phyloP scores from a whole-genome alignment of 2,113 vertebrate genomes.

The Tiliqua scincoides region DNA sequence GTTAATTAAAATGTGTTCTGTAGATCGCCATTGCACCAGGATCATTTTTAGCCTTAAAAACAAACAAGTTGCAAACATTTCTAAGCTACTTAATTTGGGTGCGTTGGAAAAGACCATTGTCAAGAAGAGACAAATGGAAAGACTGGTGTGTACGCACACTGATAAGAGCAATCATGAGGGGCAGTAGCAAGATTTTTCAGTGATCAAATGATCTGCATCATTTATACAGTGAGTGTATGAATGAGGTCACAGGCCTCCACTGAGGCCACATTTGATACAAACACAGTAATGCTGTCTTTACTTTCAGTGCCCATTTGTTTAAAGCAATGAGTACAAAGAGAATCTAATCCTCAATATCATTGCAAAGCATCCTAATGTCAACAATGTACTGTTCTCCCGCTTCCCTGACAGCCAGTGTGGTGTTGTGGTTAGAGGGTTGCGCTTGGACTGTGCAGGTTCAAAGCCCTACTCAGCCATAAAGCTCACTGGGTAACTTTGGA shows the following conservation, averaged over 20 bases:
- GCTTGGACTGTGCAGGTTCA: too few species aligned
- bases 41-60: constrained; percentile 26
- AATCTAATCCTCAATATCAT: not conserved
- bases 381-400: not conserved
- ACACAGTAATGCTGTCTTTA: not conserved
- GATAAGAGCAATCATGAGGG: not conserved
- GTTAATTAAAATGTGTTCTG: constrained; percentile 64
- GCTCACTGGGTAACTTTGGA: too few species aligned
- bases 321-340: not conserved
- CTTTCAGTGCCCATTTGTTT: not conserved
- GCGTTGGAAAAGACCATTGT: not conserved
- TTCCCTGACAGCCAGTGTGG: not conserved
- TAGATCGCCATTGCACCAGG: constrained; percentile 61
- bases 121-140: not conserved
- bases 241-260: too few species aligned
- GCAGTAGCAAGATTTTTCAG: not conserved
- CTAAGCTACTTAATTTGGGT: not conserved
- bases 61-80: not conserved
- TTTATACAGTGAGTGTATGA: too few species aligned
- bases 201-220: not conserved
- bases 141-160: not conserved
- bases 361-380: not conserved
- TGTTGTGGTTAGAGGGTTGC: too few species aligned
- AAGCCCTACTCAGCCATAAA: too few species aligned
- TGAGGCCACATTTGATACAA: too few species aligned